Percentiles rank a stretch among this genome's conserved stretches.
These are phyloP conservation scores for Drepanosiphum platanoidis DNA, from an alignment of 2,888 invertebrate genomes.

Conservation along the genomic window DNA sequence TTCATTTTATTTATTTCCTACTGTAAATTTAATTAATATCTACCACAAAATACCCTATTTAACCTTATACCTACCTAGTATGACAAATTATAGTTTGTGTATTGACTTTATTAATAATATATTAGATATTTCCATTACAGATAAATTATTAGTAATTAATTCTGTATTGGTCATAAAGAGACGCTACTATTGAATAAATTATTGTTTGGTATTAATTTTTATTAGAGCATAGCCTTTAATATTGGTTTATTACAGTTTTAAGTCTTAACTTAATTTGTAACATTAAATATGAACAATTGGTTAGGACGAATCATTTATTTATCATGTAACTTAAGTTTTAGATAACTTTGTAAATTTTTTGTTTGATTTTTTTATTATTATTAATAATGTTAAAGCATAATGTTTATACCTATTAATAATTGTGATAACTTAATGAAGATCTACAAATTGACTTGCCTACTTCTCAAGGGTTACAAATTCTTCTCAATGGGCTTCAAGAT, in stretches of 20 bases:
- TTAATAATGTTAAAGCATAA: slow-evolving; percentile 47
- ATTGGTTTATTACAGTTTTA: slow-evolving; percentile 42
- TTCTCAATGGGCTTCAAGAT: slow-evolving; percentile 61
- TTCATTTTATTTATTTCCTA: not conserved
- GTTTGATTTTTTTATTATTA: slow-evolving; percentile 52
- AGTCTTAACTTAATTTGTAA: slow-evolving; percentile 57
- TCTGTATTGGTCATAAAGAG: slow-evolving; percentile 61
- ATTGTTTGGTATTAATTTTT: slow-evolving; percentile 54
- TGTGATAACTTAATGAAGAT: slow-evolving; percentile 60
- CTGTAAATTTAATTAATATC: not conserved
- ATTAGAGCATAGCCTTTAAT: slow-evolving; percentile 43
- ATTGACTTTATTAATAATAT: not conserved
- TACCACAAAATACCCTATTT: too few relatives aligned
- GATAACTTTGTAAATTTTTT: slow-evolving; percentile 51
- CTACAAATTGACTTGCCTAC: slow-evolving; percentile 57
- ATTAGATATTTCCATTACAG: not conserved
- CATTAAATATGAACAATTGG: slow-evolving; percentile 34
- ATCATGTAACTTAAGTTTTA: slow-evolving; percentile 57
- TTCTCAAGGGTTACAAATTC: slow-evolving; percentile 60
- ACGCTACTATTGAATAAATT: slow-evolving; percentile 53
- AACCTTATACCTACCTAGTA: not conserved
- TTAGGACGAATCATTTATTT: slow-evolving; percentile 42
- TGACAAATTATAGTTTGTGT: not conserved
- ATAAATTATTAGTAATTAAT: slow-evolving; percentile 51
- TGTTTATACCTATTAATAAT: slow-evolving; percentile 48